Evolutionary conservation across 2,888 invertebrate genomes (phyloP), one percentile per base, ranked within the genome.

Genomic region (Sesamia inferens): DNA sequence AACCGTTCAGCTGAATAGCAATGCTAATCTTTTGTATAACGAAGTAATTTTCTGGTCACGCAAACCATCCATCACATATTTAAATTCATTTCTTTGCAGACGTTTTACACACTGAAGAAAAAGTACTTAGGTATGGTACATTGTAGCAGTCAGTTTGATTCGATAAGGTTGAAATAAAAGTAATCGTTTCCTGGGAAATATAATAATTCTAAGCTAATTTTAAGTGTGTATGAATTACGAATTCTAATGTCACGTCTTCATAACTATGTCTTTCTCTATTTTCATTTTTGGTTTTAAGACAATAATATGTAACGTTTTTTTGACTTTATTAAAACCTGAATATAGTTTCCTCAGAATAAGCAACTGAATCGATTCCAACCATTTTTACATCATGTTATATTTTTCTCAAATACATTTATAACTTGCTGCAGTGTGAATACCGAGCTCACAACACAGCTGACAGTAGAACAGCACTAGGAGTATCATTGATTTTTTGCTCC

Each of bases 31-130:
- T 77, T 79, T 79, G 67, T 70, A 57, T 79, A 75, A 71, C 83
- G 81, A 78, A 81, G 79, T 64, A 79, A 81, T 81, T 81, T 81
- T 81, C 75, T 61, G 69, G 81, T 82, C 81, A 81, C 83, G 81
- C 79, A 79, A 81, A 67, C 63, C 75, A 75, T 81, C 81, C 83
- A 81, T 82, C 83, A 75, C 47, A 75, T 82, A 81, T 82, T 82
- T 82, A 81, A 81, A 81, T 81, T 66, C 42, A 78, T 79, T 82
- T 75, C 79, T 71, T 75, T 58, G 66, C 51, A 51, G 66, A 68
- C 68, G 42, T 74, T 82, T 68, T 71, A 74, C 61, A 82, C 44
- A 59, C 16, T 67, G 39, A 55, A 59, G 31, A 44, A 42, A 42
- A 51, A 55, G 42, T 62, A 47, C 31, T 31, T 31, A 31, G 31